Evolutionary conservation across 2,797 vertebrate genomes (phyloP).

Genomic region (Naso thynnoides): DNA sequence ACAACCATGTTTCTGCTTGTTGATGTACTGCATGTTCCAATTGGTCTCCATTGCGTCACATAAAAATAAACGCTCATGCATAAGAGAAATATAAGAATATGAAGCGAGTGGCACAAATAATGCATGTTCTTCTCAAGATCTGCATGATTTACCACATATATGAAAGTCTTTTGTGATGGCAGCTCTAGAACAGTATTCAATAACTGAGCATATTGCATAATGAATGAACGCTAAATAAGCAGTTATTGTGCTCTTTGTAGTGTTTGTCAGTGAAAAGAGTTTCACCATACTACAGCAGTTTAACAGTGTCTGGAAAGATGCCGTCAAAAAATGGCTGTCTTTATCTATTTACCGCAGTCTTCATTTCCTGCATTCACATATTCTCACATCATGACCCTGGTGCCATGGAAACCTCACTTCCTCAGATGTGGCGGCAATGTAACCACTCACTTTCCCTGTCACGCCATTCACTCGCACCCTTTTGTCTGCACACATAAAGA

Average conservation of each 20-base stretch:
- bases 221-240: not conserved
- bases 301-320: slow-evolving; percentile 19
- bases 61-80: not conserved
- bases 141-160: not conserved
- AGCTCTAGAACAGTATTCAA: not conserved
- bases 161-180: not conserved
- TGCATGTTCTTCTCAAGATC: not conserved
- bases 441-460: slow-evolving; percentile 40
- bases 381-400: slow-evolving; percentile 50
- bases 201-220: not conserved
- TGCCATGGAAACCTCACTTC: slow-evolving; percentile 79
- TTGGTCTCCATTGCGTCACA: not conserved
- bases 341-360: slow-evolving; percentile 51
- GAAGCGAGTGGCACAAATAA: not conserved
- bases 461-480: slow-evolving; percentile 26
- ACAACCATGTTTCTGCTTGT: not conserved
- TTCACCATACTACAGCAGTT: not conserved
- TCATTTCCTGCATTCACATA: slow-evolving; percentile 50
- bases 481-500: slow-evolving; percentile 37
- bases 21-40: not conserved
- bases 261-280: not conserved
- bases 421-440: slow-evolving; percentile 40
- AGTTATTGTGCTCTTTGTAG: not conserved
- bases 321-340: slow-evolving; percentile 63
- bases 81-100: not conserved